Evolutionary conservation across 1,140 invertebrate genomes (phyloP), one percentile per base, ranked within the genome.

Genomic region (Myzus persicae): DNA sequence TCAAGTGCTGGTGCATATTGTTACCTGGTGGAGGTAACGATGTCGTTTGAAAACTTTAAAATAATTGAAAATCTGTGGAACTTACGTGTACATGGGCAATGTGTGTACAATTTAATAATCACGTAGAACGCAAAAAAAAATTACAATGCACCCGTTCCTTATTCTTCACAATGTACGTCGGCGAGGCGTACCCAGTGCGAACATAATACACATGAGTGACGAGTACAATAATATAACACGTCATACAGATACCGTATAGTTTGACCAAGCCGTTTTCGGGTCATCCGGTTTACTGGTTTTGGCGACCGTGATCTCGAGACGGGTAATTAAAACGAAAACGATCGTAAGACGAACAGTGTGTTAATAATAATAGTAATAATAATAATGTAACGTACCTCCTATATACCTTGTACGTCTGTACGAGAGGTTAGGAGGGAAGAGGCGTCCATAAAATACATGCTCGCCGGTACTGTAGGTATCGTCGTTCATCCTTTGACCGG

Each of bases 251-350:
- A 44, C 38, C 38, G 38, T 26, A 36, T 24, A 38, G 46, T 51
- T 36, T 90, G 26, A 42, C 42, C 59, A 38, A 9, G 20, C 38
- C 38, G 89, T 90, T 90, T 90, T 90, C 89, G 89, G 89, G 89
- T 90, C 51, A 90, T 90, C 89, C 89, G 89, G 89, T 59, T 90
- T 90, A 42, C 51, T 90, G 42, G 89, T 67, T 90, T 90, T 90
- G 51, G 38, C 89, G 51, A 40, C n/a, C 48, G 46, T 51, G 36
- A 88, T 88, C 46, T 76, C 46, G 20, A 89, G 46, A 54, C n/a
- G 22, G 36, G 87, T 38, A 89, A 89, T 89, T 89, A 89, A 89
- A 89, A 89, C 36, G 42, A 31, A 85, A 85, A 85, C 40, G 9
- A 40, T 84, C 82, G 82, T 14, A 40, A 40, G 82, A 76, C 59